These are phyloP conservation scores for Hyalella azteca DNA, from an alignment of 2,888 invertebrate species.

Conservation along the genomic window DNA sequence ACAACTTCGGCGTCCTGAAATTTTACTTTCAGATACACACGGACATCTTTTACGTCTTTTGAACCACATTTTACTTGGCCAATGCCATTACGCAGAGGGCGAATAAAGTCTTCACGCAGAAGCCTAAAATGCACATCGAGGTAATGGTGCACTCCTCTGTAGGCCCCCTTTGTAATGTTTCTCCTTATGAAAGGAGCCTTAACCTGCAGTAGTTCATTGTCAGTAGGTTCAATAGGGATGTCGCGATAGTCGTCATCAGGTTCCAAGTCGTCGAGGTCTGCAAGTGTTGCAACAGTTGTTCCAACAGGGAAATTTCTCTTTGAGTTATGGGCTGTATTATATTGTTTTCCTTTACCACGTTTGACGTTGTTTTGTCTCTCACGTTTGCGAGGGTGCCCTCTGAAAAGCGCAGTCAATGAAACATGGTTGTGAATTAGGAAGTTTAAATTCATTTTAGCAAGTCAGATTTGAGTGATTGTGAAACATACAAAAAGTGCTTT, in stretches of 20 bases:
- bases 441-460: too few species aligned
- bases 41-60: slow-evolving; percentile 41
- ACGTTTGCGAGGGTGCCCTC: too few species aligned
- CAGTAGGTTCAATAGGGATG: slow-evolving; percentile 7
- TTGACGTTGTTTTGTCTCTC: too few species aligned
- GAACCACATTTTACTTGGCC: not conserved
- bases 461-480: too few species aligned
- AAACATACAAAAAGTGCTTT: too few species aligned
- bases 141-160: slow-evolving; percentile 73
- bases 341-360: too few species aligned
- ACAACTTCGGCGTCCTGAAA: slow-evolving; percentile 36
- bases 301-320: too few species aligned
- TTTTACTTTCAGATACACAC: slow-evolving; percentile 48
- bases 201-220: not conserved
- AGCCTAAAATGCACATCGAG: slow-evolving; percentile 80
- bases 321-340: too few species aligned
- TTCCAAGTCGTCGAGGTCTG: not conserved
- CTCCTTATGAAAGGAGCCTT: slow-evolving; percentile 65
- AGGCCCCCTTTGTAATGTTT: slow-evolving; percentile 71
- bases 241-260: not conserved
- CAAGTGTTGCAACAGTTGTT: not conserved
- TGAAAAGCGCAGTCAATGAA: too few species aligned
- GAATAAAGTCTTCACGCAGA: slow-evolving; percentile 79
- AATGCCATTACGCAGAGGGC: slow-evolving; percentile 75
- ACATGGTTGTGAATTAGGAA: too few species aligned